Evolutionary conservation across 2,888 invertebrate genomes (phyloP).

Genomic region (Drosophila bunnanda): DNA sequence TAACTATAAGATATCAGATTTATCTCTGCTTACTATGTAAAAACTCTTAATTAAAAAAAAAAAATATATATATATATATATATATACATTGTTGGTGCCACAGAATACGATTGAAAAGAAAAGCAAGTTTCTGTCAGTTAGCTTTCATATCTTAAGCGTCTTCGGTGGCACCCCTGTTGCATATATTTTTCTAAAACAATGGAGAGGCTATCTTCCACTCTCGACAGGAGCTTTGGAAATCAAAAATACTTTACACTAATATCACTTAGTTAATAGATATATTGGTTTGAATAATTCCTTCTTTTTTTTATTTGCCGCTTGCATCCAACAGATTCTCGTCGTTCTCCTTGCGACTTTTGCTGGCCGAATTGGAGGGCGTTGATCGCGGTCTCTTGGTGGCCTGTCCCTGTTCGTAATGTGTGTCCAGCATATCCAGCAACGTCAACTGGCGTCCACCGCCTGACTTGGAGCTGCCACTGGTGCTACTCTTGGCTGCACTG

Average conservation of each 20-base stretch:
- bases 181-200: not conserved
- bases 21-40: not conserved
- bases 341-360: conserved; percentile 64
- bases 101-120: not conserved
- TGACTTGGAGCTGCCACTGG: not conserved
- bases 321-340: conserved; percentile 29
- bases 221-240: conserved; percentile 1
- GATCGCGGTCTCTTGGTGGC: conserved; percentile 56
- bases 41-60: not conserved
- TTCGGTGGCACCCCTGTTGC: not conserved
- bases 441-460: conserved; percentile 69
- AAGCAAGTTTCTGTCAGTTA: not conserved
- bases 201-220: not conserved
- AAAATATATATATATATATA: not conserved
- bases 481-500: conserved; percentile 10
- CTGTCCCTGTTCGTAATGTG: conserved; percentile 75
- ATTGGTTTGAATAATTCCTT: not conserved
- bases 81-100: not conserved
- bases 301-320: not conserved
- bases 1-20: not conserved
- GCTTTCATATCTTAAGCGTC: not conserved
- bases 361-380: conserved; percentile 36
- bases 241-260: conserved; percentile 12
- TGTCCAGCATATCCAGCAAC: conserved; percentile 83
- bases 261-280: conserved; percentile 33